Base-by-base conservation (phyloP, 2,113 vertebrate species). In the Sprattus sprattus region DNA sequence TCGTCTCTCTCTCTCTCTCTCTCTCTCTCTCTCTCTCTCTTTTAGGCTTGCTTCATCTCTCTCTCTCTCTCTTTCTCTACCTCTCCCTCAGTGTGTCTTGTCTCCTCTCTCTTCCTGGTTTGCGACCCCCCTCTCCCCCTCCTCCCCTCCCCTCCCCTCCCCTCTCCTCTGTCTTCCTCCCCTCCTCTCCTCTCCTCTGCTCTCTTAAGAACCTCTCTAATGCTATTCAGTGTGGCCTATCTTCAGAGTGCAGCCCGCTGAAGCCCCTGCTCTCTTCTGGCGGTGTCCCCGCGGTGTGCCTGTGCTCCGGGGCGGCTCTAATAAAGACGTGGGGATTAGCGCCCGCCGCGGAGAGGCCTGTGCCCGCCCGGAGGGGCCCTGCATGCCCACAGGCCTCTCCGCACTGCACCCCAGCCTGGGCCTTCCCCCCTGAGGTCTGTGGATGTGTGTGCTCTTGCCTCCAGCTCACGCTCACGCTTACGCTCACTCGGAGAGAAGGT, bases 311-410 rank as follows among this genome's bases (percentile, higher is more conserved):
- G 91, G 90, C 89, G 45, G 92, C 91, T 92, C 91, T 92, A 93
- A 93, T 92, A 91, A 93, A 95, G 93, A 95, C 92, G 93, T 91
- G 92, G 90, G 93, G 91, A 93, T 94, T 94, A 93, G 91, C 90
- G 92, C 92, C 92, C 91, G 89, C 91, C 91, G 93, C 90, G 91
- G 89, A 92, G 90, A 90, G 91, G 92, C 91, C 45, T 78, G 32
- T 64, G 81, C 85, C 83, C 71, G 71, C 81, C 83, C 90, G 92
- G 91, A 91, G 88, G 91, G 39, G 18, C 54, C 64, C 45, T n/a
- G 93, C 90, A 89, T 93, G 92, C 93, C 94, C 91, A 93, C 92
- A 89, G 91, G 93, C 91, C 91, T 89, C 85, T 86, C 84, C 90
- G 83, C 91, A 89, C 88, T 75, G 50, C 90, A 81, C 87, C 57